A percentile compares a stretch with the other conserved stretches of the same genome.
Conservation (phyloP, 2,888 invertebrate species). For the Ornithoptera alexandrae region DNA sequence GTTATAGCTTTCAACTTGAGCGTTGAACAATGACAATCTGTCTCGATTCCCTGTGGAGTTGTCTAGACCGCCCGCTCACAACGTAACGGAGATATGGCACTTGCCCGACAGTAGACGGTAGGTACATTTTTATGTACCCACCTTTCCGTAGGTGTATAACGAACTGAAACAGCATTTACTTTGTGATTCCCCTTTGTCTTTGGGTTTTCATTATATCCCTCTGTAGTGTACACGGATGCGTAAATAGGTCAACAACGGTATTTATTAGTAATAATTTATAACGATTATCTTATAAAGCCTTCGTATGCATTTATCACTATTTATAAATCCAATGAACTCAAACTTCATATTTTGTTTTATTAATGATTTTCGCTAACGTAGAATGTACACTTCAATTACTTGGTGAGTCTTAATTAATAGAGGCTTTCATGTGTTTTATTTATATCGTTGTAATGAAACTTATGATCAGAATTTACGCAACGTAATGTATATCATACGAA, state of each 20-base stretch:
- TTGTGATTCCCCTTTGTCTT: slow-evolving; percentile 24
- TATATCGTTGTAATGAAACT: slow-evolving; percentile 6
- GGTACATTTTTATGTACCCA: slow-evolving; percentile 35
- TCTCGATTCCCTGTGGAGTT: slow-evolving; percentile 53
- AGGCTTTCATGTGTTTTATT: slow-evolving; percentile 6
- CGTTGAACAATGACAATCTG: slow-evolving; percentile 57
- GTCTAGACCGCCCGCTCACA: slow-evolving; percentile 46
- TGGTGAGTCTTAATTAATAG: slow-evolving; percentile 7
- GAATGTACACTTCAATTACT: background rate
- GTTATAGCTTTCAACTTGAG: slow-evolving; percentile 47
- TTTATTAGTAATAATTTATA: background rate
- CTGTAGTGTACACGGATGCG: slow-evolving; percentile 4
- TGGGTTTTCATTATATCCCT: slow-evolving; percentile 22
- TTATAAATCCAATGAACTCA: background rate
- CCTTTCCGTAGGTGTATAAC: slow-evolving; percentile 34
- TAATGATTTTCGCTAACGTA: background rate
- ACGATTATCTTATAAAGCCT: background rate
- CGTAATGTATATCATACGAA: background rate
- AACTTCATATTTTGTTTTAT: background rate
- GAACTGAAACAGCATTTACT: slow-evolving; percentile 28
- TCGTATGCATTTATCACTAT: background rate
- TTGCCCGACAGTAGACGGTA: slow-evolving; percentile 40
- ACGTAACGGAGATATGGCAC: slow-evolving; percentile 54
- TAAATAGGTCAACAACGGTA: slow-evolving; percentile 3
- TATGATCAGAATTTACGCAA: background rate